Evolutionary conservation across 2,113 vertebrate genomes (phyloP).

Genomic region (Erythrolamprus reginae): DNA sequence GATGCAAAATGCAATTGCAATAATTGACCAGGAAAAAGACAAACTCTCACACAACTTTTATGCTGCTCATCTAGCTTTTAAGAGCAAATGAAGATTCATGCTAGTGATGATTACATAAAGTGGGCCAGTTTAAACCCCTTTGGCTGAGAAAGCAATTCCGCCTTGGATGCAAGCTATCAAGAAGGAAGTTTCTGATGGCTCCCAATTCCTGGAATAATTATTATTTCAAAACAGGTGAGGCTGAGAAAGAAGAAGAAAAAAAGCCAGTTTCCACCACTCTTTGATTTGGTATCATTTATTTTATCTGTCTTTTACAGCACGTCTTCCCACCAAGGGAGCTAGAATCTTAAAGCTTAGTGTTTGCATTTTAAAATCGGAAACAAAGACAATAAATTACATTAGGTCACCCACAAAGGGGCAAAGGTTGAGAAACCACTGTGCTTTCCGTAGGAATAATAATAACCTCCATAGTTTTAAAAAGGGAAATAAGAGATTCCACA

Average conservation of each 20-base stretch:
- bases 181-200: background rate
- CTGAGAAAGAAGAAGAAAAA: background rate
- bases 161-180: background rate
- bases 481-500: background rate
- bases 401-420: conserved; percentile 23
- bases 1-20: background rate
- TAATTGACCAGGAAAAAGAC: background rate
- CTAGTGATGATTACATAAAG: background rate
- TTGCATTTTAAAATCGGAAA: background rate
- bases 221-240: background rate
- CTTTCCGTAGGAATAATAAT: conserved; percentile 25
- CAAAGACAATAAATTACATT: conserved; percentile 24
- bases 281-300: conserved; percentile 13
- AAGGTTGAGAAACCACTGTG: conserved; percentile 10
- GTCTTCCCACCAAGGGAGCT: background rate
- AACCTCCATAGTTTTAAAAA: background rate
- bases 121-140: background rate
- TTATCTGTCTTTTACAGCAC: background rate
- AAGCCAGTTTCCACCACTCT: background rate
- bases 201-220: background rate
- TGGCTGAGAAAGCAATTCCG: background rate
- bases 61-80: background rate
- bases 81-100: background rate
- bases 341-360: conserved; percentile 14
- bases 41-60: background rate